Conservation (phyloP, 2,113 vertebrate genomes). For the Gymnocephalus cernua region DNA sequence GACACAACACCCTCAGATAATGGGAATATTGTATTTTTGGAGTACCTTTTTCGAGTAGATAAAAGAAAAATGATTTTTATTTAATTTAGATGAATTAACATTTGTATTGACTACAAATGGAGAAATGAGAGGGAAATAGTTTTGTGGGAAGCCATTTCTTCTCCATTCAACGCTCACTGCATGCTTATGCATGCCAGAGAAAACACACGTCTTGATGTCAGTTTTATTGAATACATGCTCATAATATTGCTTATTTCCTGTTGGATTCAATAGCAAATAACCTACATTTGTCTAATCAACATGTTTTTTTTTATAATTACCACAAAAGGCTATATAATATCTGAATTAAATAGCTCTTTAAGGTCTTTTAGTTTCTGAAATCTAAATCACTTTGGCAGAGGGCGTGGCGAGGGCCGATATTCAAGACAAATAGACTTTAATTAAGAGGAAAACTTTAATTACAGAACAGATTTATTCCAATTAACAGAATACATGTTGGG, state of each 20-base stretch:
- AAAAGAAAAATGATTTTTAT: background rate
- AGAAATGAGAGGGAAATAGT: background rate
- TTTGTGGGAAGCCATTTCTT: background rate
- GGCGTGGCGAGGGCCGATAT: background rate
- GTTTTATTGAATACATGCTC: background rate
- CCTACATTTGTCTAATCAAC: constrained; percentile 5
- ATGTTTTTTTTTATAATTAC: background rate
- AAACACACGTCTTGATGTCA: background rate
- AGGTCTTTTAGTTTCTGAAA: background rate
- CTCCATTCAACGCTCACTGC: background rate
- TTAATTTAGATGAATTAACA: background rate
- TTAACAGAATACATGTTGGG: constrained; percentile 64
- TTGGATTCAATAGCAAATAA: background rate
- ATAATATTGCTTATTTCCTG: background rate
- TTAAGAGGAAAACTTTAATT: constrained; percentile 63
- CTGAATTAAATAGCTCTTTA: background rate
- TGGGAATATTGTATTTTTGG: background rate
- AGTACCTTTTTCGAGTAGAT: background rate
- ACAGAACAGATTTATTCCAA: constrained; percentile 76
- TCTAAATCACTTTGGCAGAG: constrained; percentile 10
- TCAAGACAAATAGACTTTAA: constrained; percentile 37
- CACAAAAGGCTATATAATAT: background rate
- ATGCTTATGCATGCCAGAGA: background rate
- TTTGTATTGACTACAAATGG: background rate
- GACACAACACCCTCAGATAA: background rate